Evolutionary conservation across 2,888 invertebrate species (phyloP), one percentile per base, ranked within the genome.

Genomic region (Cetonia aurata): DNA sequence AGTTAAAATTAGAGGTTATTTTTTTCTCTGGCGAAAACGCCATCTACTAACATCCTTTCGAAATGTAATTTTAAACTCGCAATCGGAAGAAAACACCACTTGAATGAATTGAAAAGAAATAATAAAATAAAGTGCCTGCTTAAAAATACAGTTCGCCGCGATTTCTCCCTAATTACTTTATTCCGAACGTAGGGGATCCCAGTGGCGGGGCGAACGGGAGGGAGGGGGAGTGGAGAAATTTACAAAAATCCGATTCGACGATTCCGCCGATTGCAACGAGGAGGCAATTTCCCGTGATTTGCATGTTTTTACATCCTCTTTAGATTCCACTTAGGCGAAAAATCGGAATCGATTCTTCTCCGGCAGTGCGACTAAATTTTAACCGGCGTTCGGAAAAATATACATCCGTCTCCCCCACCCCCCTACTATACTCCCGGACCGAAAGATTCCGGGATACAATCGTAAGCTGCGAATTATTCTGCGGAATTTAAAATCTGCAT

Each of bases 281-380:
- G 37, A 37, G 57, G 42, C 57, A 57, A 57, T 53, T 60, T 60
- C 48, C 69, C 69, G 42, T 70, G 73, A 75, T 75, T 74, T 75
- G 74, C 75, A 75, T 75, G 74, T 72, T 75, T 73, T 71, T 73
- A 73, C 72, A 69, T 68, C 66, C 66, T 46, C 65, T 70, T 67
- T 60, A 71, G 70, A 73, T 72, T 73, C 67, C 72, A 69, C 72
- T 73, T 73, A 67, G 46, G 69, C 68, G 60, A 73, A 73, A 74
- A 72, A 57, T 57, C 46, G 25, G 57, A 67, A 67, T 67, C 67
- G 57, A 57, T 65, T 48, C 46, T 19, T 13, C 17, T 62, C 12
- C 31, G 37, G 6, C 31, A 8, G 37, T 10, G 37, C 37, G 37
- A 10, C 37, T 37, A 37, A 37, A 37, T 37, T 37, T 37, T 37